A percentile compares a stretch with the other conserved stretches of the same genome.
Conservation (phyloP, 1,140 invertebrate genomes). For the Gonatopus flavifemur region DNA sequence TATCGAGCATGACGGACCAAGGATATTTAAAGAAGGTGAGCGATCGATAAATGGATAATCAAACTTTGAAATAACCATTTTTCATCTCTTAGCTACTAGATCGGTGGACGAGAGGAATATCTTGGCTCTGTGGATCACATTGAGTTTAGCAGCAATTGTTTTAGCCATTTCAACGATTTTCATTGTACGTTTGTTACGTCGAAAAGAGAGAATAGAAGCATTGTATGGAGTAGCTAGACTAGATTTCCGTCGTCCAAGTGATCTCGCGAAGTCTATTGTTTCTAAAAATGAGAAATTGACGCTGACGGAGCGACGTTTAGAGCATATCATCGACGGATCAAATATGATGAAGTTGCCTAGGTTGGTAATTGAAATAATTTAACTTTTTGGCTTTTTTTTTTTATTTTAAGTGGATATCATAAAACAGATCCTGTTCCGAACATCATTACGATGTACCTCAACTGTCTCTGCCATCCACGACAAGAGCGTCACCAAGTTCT, state of each 20-base stretch:
- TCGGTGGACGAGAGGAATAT: constrained; percentile 58
- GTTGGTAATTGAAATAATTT: too few species aligned
- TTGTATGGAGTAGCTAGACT: constrained; percentile 77
- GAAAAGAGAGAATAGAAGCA: constrained; percentile 72
- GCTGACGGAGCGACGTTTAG: constrained; percentile 25
- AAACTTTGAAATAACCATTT: not conserved
- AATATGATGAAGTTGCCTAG: constrained; percentile 28
- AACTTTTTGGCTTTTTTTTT: not conserved
- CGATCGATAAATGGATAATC: too few species aligned
- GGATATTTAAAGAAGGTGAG: constrained; percentile 38
- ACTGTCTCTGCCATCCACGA: constrained; percentile 64
- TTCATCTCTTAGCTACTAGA: constrained; percentile 22
- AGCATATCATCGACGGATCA: constrained; percentile 29
- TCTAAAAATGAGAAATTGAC: constrained; percentile 47
- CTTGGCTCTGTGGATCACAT: constrained; percentile 80
- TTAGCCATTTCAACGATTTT: constrained; percentile 73
- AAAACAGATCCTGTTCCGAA: constrained; percentile 65
- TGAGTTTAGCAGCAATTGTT: constrained; percentile 78
- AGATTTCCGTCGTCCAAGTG: constrained; percentile 79
- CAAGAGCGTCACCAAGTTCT: constrained; percentile 56
- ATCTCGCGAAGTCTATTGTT: constrained; percentile 70
- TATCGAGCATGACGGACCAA: constrained; percentile 30
- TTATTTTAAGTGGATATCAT: constrained; percentile 2
- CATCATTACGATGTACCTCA: constrained; percentile 87
- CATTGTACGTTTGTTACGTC: constrained; percentile 72